These are phyloP conservation scores for Clusia tigrina DNA, from an alignment of 2,888 invertebrate genomes.

Conservation along the genomic window DNA sequence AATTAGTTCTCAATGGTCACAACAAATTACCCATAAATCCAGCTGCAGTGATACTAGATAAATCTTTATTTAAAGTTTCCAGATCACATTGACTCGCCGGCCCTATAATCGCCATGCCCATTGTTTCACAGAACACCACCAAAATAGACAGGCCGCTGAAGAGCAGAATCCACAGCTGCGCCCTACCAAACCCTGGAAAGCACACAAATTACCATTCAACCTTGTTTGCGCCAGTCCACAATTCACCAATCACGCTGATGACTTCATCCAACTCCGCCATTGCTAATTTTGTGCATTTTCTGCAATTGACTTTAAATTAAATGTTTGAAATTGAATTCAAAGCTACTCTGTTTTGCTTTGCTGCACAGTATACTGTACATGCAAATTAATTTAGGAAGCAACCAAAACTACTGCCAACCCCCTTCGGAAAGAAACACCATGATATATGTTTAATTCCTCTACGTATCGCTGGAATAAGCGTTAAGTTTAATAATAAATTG, in stretches of 20 bases:
- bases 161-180: slow-evolving; percentile 37
- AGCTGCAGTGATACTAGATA: slow-evolving; percentile 35
- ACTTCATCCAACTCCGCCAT: slow-evolving; percentile 9
- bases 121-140: slow-evolving; percentile 44
- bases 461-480: too few species aligned
- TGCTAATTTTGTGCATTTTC: neutral
- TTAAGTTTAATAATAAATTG: too few species aligned
- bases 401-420: too few species aligned
- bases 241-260: slow-evolving; percentile 15
- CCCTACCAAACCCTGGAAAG: slow-evolving; percentile 39
- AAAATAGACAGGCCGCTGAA: slow-evolving; percentile 43
- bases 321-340: too few species aligned
- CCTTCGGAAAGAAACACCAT: too few species aligned
- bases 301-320: too few species aligned
- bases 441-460: too few species aligned
- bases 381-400: too few species aligned
- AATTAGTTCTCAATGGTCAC: neutral
- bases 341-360: too few species aligned
- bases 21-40: slow-evolving; percentile 28
- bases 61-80: slow-evolving; percentile 33
- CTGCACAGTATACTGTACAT: too few species aligned
- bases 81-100: slow-evolving; percentile 42
- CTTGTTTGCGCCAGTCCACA: too few species aligned
- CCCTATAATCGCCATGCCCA: slow-evolving; percentile 45
- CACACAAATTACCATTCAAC: too few species aligned